These are phyloP conservation scores for Carduelis carduelis DNA, from an alignment of 2,797 vertebrate species.

Conservation along the genomic window DNA sequence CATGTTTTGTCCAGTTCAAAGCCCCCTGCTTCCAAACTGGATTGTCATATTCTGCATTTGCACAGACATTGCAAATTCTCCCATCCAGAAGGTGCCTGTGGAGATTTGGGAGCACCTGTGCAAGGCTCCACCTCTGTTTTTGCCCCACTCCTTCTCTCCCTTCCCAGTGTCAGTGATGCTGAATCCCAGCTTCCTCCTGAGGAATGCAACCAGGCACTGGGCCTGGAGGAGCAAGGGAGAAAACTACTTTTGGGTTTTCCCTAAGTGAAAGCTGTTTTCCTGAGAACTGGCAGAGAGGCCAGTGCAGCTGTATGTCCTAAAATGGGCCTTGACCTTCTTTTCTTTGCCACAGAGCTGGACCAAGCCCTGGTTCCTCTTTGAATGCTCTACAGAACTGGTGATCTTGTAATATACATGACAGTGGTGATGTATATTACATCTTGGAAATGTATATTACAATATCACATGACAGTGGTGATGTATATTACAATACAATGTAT, in stretches of 20 bases:
- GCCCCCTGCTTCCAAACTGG: background rate
- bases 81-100: background rate
- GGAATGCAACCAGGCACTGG: background rate
- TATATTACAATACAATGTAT: no score
- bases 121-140: rapidly evolving
- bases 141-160: rapidly evolving
- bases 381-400: background rate
- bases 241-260: background rate
- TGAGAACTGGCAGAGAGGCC: background rate
- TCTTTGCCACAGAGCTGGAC: background rate
- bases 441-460: no score
- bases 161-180: background rate
- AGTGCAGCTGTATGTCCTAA: background rate
- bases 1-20: rapidly evolving
- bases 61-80: background rate
- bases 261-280: background rate
- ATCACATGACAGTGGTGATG: background rate
- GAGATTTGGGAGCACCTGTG: background rate
- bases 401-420: background rate
- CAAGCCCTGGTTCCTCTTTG: background rate
- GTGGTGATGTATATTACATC: no score
- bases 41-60: rapidly evolving
- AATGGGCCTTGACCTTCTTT: background rate
- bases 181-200: background rate
- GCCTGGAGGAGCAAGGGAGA: background rate